Evolutionary conservation across 2,113 vertebrate genomes (phyloP).

Genomic region (Sinocyclocheilus grahami): DNA sequence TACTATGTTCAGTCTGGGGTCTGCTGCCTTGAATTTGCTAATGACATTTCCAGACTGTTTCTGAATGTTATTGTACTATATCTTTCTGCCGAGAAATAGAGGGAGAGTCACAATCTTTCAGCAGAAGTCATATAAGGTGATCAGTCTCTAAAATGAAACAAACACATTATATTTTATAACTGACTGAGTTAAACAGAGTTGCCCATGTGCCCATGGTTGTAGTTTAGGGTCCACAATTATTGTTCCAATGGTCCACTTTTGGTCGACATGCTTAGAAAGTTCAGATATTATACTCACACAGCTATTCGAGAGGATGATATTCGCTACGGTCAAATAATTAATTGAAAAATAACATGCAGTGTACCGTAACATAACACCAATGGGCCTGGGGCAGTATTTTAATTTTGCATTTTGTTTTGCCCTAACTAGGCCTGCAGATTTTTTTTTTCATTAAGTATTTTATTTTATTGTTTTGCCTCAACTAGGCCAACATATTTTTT

Average conservation of each 20-base stretch:
- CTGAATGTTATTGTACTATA: slow-evolving; percentile 38
- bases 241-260: neutral
- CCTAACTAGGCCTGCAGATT: neutral
- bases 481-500: neutral
- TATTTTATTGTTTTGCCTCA: neutral
- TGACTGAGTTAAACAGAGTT: neutral
- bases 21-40: slow-evolving; percentile 42
- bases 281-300: neutral
- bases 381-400: neutral
- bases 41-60: slow-evolving; percentile 52
- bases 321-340: neutral
- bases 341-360: neutral
- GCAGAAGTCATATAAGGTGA: slow-evolving; percentile 26
- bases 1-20: slow-evolving; percentile 55
- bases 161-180: slow-evolving; percentile 1
- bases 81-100: neutral
- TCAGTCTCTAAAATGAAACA: neutral
- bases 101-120: neutral
- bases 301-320: neutral
- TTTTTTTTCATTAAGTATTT: neutral
- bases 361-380: neutral
- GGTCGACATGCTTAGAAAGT: neutral
- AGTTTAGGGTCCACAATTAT: neutral
- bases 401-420: neutral
- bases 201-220: neutral